Percentiles rank a stretch among this genome's conserved stretches.
Evolutionary conservation across 1,140 invertebrate species (phyloP).

Genomic region (Apis laboriosa): DNA sequence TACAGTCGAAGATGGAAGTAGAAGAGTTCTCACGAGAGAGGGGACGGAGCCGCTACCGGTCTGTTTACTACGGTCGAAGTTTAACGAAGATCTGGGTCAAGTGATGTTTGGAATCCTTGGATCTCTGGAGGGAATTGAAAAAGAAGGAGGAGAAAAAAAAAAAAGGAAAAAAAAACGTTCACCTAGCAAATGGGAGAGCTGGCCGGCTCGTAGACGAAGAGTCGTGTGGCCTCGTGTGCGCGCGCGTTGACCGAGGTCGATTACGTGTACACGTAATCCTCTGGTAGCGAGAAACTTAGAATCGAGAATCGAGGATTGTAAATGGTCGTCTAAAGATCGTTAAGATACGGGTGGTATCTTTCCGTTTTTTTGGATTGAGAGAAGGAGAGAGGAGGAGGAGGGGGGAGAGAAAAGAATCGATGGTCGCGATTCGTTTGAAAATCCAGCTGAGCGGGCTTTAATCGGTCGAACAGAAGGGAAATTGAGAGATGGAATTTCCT

Average conservation of each 20-base stretch:
- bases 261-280: not conserved
- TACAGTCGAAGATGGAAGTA: too few species aligned
- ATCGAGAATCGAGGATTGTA: too few species aligned
- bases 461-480: not conserved
- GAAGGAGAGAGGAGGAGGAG: too few species aligned
- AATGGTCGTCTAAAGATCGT: too few species aligned
- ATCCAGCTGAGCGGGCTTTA: not conserved
- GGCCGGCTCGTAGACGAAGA: constrained; percentile 35
- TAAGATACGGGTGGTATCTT: too few species aligned
- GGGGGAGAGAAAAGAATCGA: not conserved
- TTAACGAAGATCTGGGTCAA: constrained; percentile 79
- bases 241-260: constrained; percentile 45
- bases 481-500: not conserved
- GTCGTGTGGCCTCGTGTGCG: constrained; percentile 32
- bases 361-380: too few species aligned
- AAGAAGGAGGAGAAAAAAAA: constrained; percentile 28
- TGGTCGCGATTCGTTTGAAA: not conserved
- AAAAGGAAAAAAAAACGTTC: constrained; percentile 50
- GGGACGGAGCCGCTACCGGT: constrained; percentile 1
- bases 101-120: constrained; percentile 79
- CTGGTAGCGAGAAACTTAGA: too few species aligned
- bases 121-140: constrained; percentile 55
- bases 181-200: constrained; percentile 60
- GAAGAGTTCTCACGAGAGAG: too few species aligned
- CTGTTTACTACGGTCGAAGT: constrained; percentile 65